These are phyloP conservation scores for Anas georgica DNA, from an alignment of 2,797 vertebrate genomes.

Conservation along the genomic window DNA sequence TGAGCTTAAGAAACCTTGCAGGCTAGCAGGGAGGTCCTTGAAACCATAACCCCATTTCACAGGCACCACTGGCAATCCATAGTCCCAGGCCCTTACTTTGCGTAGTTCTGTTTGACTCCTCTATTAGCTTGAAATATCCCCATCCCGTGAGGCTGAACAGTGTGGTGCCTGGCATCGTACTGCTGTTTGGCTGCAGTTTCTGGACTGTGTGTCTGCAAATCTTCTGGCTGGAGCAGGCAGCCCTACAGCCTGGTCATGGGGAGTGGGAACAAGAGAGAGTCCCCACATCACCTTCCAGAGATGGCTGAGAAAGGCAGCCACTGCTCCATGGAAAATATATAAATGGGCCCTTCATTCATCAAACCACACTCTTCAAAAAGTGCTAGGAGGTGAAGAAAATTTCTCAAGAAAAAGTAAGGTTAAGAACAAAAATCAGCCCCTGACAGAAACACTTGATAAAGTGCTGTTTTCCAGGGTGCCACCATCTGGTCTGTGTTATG, in stretches of 20 bases:
- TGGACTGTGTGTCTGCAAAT: not conserved
- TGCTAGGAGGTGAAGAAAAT: not conserved
- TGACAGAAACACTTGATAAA: constrained; percentile 4
- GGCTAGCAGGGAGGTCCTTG: not conserved
- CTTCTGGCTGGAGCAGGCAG: not conserved
- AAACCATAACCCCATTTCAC: not conserved
- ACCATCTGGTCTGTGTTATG: constrained; percentile 18
- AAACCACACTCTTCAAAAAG: not conserved
- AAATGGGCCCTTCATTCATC: not conserved
- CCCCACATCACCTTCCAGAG: not conserved
- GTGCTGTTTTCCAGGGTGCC: not conserved
- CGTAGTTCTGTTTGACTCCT: not conserved
- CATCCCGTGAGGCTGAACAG: not conserved
- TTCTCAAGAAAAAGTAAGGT: not conserved
- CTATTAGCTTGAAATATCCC: not conserved
- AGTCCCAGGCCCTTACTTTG: not conserved
- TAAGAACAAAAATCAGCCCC: not conserved
- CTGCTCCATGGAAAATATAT: not conserved
- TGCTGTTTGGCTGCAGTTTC: not conserved
- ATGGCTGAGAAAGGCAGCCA: not conserved
- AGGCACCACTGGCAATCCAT: not conserved
- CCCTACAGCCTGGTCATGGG: accelerated
- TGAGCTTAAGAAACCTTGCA: not conserved
- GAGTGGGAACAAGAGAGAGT: not conserved
- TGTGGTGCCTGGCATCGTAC: accelerated